Conservation (phyloP, 1,140 invertebrate genomes). For the Sycophaga agraensis region DNA sequence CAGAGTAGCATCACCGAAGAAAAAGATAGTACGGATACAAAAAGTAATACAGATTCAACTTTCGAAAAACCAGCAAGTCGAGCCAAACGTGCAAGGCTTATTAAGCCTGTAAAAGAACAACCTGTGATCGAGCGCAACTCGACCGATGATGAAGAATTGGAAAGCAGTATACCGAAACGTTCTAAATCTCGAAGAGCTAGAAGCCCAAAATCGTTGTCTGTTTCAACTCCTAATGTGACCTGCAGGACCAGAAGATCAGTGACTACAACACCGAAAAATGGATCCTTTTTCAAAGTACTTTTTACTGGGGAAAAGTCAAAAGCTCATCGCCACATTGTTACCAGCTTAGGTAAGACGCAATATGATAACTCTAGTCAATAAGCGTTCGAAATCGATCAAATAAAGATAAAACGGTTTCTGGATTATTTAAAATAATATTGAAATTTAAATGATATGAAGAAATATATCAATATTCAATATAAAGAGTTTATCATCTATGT, state of each 20-base stretch:
- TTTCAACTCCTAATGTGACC: background rate
- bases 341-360: slow-evolving; percentile 35
- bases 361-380: no score
- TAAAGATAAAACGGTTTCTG: no score
- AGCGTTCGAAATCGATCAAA: no score
- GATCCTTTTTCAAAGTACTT: slow-evolving; percentile 32
- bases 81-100: background rate
- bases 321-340: slow-evolving; percentile 27
- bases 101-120: background rate
- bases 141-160: background rate
- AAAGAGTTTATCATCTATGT: no score
- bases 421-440: no score
- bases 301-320: slow-evolving; percentile 41
- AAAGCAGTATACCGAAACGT: background rate
- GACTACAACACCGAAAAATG: background rate
- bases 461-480: no score
- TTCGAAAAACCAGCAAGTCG: slow-evolving; percentile 3
- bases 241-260: background rate
- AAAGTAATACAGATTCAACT: background rate
- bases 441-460: no score
- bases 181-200: background rate
- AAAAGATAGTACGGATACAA: background rate
- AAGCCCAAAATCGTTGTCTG: background rate
- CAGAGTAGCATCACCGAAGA: background rate
- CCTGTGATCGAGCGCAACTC: no score